Evolutionary conservation across 1,140 invertebrate genomes (phyloP).

Genomic region (Lepidurus packardi): DNA sequence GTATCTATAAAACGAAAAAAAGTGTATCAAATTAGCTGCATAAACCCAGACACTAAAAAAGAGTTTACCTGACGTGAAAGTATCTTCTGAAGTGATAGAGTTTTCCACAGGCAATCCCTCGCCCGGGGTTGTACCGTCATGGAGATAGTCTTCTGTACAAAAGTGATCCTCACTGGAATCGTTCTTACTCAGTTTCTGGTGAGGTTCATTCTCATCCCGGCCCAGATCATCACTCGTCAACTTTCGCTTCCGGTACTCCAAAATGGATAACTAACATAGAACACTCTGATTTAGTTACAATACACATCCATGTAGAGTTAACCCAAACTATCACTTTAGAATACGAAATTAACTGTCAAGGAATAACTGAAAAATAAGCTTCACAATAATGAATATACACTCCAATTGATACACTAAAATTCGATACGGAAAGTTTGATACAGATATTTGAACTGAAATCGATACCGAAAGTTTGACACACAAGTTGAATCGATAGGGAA

Average conservation of each 20-base stretch:
- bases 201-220: background rate
- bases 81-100: background rate
- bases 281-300: slow-evolving; percentile 24
- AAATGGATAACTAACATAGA: slow-evolving; percentile 57
- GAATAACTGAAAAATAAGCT: slow-evolving; percentile 32
- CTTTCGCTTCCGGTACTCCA: slow-evolving; percentile 63
- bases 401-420: too few relatives aligned
- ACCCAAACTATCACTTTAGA: too few relatives aligned
- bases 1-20: background rate
- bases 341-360: too few relatives aligned
- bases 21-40: background rate
- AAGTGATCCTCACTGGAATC: slow-evolving; percentile 19
- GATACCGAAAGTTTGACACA: too few relatives aligned
- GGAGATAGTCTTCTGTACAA: slow-evolving; percentile 10
- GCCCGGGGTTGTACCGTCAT: background rate
- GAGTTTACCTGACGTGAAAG: background rate
- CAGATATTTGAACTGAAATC: too few relatives aligned
- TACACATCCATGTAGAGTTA: background rate
- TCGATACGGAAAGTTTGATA: too few relatives aligned
- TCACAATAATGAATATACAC: background rate
- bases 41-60: background rate
- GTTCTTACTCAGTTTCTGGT: slow-evolving; percentile 10
- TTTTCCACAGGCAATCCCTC: background rate
- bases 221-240: background rate
- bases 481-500: too few relatives aligned